Evolutionary conservation across 2,888 invertebrate genomes (phyloP).

Genomic region (Ophion costatus): DNA sequence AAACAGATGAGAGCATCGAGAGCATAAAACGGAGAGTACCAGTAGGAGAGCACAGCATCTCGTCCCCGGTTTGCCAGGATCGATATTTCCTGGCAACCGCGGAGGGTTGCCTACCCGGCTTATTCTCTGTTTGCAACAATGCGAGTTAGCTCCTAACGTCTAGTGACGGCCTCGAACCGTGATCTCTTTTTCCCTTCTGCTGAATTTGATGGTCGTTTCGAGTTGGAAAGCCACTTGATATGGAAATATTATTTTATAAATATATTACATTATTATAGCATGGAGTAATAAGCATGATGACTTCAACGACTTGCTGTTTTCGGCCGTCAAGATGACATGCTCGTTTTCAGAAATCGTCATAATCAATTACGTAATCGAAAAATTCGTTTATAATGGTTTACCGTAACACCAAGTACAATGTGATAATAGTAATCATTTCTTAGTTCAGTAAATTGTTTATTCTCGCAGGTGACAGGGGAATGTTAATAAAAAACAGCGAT

Average conservation of each 20-base stretch:
- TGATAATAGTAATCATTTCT: background rate
- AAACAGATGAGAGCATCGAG: constrained; percentile 42
- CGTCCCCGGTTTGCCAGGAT: constrained; percentile 77
- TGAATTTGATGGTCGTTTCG: constrained; percentile 4
- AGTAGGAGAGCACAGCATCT: constrained; percentile 76
- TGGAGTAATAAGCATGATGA: no score
- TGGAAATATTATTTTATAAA: background rate
- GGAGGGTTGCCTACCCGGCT: constrained; percentile 78
- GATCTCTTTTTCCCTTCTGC: constrained; percentile 44
- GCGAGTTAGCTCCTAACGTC: constrained; percentile 77
- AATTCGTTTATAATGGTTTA: no score
- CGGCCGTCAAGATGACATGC: no score
- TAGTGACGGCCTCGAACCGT: constrained; percentile 71
- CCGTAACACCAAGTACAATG: no score
- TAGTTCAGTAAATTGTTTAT: background rate
- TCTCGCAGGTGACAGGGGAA: background rate
- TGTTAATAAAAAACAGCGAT: background rate
- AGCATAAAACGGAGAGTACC: constrained; percentile 42
- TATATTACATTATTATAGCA: background rate
- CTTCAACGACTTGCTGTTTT: no score
- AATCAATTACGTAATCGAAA: no score
- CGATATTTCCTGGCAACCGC: constrained; percentile 83
- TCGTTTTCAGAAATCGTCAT: no score
- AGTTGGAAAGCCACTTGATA: constrained; percentile 5
- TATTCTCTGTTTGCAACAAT: constrained; percentile 81